phyloP scores from a whole-genome alignment of 2,888 invertebrate genomes.

The Drosophila falleni region DNA sequence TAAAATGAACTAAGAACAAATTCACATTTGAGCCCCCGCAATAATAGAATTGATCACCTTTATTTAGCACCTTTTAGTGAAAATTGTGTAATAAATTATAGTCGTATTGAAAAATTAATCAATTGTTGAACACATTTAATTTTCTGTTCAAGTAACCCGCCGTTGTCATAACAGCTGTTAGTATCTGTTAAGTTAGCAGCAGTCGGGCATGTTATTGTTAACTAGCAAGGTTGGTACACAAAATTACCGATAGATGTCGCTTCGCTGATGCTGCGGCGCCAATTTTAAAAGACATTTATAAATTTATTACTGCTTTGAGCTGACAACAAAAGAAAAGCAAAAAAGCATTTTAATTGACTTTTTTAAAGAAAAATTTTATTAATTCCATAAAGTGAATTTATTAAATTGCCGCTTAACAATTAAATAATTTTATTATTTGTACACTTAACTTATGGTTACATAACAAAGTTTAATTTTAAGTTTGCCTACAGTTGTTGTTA shows the following conservation, averaged over 20 bases:
- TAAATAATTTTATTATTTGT: background rate
- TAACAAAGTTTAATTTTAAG: background rate
- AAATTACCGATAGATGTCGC: slow-evolving; percentile 33
- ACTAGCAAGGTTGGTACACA: slow-evolving; percentile 1
- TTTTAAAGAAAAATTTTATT: background rate
- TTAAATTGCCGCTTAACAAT: background rate
- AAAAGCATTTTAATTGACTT: background rate
- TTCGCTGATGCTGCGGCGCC: slow-evolving; percentile 3
- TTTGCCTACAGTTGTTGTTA: background rate
- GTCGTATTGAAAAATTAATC: background rate
- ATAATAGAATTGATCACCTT: too few relatives aligned
- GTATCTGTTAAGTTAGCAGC: slow-evolving; percentile 15
- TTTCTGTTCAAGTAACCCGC: background rate
- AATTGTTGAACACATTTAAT: background rate
- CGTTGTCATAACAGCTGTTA: slow-evolving; percentile 9
- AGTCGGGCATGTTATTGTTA: slow-evolving; percentile 1
- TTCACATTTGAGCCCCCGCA: too few relatives aligned
- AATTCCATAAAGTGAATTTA: background rate
- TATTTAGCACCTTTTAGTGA: too few relatives aligned
- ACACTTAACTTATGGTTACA: background rate
- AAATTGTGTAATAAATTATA: background rate
- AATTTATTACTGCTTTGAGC: background rate
- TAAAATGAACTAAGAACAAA: too few relatives aligned
- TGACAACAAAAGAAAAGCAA: background rate
- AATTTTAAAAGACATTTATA: slow-evolving; percentile 4